Base-by-base conservation (phyloP, 2,888 invertebrate genomes). In the Scaptodrosophila latifasciaeformis region DNA sequence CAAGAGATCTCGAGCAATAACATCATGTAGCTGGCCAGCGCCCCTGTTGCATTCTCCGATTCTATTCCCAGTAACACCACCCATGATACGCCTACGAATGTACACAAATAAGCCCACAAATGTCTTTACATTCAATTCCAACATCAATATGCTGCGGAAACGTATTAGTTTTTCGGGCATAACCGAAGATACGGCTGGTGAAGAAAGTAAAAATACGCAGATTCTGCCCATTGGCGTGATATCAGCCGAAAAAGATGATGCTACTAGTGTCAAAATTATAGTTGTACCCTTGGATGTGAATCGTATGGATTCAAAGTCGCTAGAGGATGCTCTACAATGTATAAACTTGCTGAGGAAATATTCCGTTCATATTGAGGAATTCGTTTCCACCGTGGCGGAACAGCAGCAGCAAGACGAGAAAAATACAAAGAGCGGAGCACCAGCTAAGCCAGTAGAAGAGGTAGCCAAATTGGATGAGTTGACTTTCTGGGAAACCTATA, bases 221-320 rank as follows among this genome's bases (percentile, higher is more conserved):
- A 40, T 57, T 9, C 34, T 72, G 12, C 80, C 72, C 0, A 48
- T 77, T 6, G 72, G 80, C 1, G 24, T 80, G 9, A 70, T 74
- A 1, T 54, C 62, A 2, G 64, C 69, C 0, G 65, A 77, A 10
- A 29, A 19, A 1, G 51, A 46, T 4, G 61, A 59, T 9, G 57
- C 59, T 2, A 51, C 45, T 7, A 48, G 62, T 3, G 35, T 69
- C 12, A 84, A 78, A 45, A 71, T 84, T 17, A 66, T 84, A 12
- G 55, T 84, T 12, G 81, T 84, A 45, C 83, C 79, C 0, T 19
- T 83, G 2, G 70, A 78, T 37, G 35, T 82, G 21, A 55, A 59
- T 1, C 62, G 71, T 29, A 69, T 67, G 15, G 71, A 72, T 47
- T 62, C 64, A 4, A 62, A 69, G 0, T 42, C 52, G 0, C 55